Evolutionary conservation across 1,140 invertebrate genomes (phyloP).

Genomic region (Aporrectodea caliginosa): DNA sequence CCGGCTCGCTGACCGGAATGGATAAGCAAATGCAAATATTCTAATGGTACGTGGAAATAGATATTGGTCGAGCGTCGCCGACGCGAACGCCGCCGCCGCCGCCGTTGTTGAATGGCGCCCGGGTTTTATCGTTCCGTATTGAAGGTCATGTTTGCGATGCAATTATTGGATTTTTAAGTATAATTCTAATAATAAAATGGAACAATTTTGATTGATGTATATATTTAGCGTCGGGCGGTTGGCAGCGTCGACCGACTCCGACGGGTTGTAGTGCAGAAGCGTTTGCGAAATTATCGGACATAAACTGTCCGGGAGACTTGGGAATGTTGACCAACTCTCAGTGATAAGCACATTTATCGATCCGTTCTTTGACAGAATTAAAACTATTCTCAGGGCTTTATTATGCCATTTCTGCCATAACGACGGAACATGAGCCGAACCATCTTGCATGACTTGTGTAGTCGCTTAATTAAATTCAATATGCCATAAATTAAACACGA

Average conservation of each 20-base stretch:
- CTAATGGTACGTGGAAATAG: conserved; percentile 2
- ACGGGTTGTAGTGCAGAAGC: background rate
- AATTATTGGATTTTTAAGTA: background rate
- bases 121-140: background rate
- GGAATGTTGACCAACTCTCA: background rate
- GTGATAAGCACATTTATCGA: background rate
- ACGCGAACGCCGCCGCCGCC: too few relatives aligned
- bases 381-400: background rate
- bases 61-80: background rate
- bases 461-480: background rate
- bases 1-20: background rate
- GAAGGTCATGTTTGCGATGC: background rate
- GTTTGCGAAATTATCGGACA: background rate
- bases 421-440: too few relatives aligned
- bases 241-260: conserved; percentile 1
- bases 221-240: background rate
- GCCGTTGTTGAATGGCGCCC: background rate
- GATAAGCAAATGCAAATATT: background rate
- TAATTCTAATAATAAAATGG: conserved; percentile 4
- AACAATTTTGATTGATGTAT: conserved; percentile 3
- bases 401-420: background rate
- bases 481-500: background rate
- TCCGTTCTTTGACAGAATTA: background rate
- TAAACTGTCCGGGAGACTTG: background rate
- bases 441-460: too few relatives aligned